Evolutionary conservation across 1,140 invertebrate species (phyloP).

Genomic region (Oryctes rhinoceros): DNA sequence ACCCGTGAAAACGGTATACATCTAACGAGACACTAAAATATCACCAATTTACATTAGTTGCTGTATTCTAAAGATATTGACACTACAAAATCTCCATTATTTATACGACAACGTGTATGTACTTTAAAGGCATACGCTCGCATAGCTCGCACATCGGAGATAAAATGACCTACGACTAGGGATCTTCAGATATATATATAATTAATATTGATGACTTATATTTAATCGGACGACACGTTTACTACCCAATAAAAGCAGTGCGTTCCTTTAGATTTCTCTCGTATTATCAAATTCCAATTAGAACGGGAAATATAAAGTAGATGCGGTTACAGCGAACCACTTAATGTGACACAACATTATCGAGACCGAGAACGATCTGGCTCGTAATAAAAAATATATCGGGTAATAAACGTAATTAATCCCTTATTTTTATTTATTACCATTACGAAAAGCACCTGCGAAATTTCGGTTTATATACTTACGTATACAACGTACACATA

Average conservation of each 20-base stretch:
- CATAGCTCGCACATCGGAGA: too few relatives aligned
- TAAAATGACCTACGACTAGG: not conserved
- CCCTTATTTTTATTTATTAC: conserved; percentile 38
- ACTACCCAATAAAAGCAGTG: conserved; percentile 4
- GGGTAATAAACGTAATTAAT: conserved; percentile 35
- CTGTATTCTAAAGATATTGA: not conserved
- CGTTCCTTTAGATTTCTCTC: conserved; percentile 11
- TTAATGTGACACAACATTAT: conserved; percentile 30
- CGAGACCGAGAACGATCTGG: not conserved
- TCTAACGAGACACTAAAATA: too few relatives aligned
- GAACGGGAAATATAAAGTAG: conserved; percentile 14
- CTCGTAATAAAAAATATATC: conserved; percentile 23
- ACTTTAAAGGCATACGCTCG: too few relatives aligned
- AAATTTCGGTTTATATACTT: conserved; percentile 19
- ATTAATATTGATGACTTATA: conserved; percentile 22
- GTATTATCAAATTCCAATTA: conserved; percentile 37
- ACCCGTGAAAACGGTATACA: too few relatives aligned
- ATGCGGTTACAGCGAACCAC: not conserved
- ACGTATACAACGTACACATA: not conserved
- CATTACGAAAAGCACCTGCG: conserved; percentile 13
- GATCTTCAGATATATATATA: conserved; percentile 14
- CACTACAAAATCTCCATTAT: too few relatives aligned
- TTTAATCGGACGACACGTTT: conserved; percentile 7
- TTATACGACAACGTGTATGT: too few relatives aligned
- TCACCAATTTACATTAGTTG: not conserved